These are phyloP conservation scores for Buathra laborator DNA, from an alignment of 2,888 invertebrate genomes.

Conservation along the genomic window DNA sequence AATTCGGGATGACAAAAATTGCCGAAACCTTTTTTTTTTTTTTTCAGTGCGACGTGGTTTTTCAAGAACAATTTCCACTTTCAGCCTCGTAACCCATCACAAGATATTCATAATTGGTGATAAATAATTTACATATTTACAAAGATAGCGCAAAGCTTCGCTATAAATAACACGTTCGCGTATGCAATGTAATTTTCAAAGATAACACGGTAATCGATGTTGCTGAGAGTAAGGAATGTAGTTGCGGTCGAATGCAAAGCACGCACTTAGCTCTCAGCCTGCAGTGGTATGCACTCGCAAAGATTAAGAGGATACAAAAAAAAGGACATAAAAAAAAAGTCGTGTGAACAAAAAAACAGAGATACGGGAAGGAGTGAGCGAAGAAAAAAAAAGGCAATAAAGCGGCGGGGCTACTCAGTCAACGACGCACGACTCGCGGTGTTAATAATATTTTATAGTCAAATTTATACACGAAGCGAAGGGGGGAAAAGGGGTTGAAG, in stretches of 20 bases:
- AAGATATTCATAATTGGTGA: not conserved
- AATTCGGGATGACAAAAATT: too few relatives aligned
- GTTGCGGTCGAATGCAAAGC: constrained; percentile 48
- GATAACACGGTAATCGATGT: constrained; percentile 49
- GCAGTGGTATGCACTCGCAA: not conserved
- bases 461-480: constrained; percentile 69
- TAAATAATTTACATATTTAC: constrained; percentile 5
- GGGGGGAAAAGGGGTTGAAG: constrained; percentile 21
- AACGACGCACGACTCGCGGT: constrained; percentile 43
- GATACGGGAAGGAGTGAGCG: constrained; percentile 17
- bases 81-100: too few relatives aligned
- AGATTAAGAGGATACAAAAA: constrained; percentile 34
- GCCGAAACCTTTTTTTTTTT: too few relatives aligned
- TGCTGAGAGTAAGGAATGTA: constrained; percentile 34
- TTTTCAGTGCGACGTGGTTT: too few relatives aligned
- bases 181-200: constrained; percentile 23
- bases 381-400: constrained; percentile 45
- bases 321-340: constrained; percentile 39
- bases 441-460: constrained; percentile 74
- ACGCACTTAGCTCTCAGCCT: constrained; percentile 27
- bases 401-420: constrained; percentile 36
- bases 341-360: constrained; percentile 23
- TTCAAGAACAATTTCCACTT: too few relatives aligned
- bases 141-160: constrained; percentile 13
- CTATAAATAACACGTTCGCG: constrained; percentile 20